Base-by-base conservation (phyloP, 2,113 vertebrate genomes). In the Coreoperca whiteheadi region DNA sequence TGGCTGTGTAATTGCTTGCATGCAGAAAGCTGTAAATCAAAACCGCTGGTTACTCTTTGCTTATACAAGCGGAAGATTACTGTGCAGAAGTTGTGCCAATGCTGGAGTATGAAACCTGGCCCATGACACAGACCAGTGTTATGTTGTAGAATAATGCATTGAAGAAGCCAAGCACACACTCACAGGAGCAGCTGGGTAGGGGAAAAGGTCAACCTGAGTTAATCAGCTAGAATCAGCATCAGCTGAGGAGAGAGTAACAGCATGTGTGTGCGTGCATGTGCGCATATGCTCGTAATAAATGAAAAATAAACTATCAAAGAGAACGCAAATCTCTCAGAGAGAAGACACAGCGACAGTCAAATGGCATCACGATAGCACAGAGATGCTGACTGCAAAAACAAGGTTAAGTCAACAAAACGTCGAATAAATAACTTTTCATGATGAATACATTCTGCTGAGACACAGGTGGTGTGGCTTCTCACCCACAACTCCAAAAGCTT, bases 201-300 rank as follows among this genome's bases (percentile, higher is more conserved):
- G 86, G 83, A 82, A 87, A 90, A 89, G 91, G 93, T 93, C 91
- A 92, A 92, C 75, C 82, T 78, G 84, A 93, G 85, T 90, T 93
- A 93, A 94, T 94, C 93, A 93, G 85, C 81, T 81, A 89, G 86
- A 91, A 93, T 93, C 92, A 93, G 83, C 87, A 92, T 92, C 91
- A 93, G 90, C 87, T 86, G 82, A 88, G 81, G 54, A 83, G 72
- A 79, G 74, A 74, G 56, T 39, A 63, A 64, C 51, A 18, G 76
- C 50, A 50, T 81, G 64, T 74, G 54, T 72, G 66, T 43, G 41
- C 46, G 74, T 71, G 69, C 53, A 65, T 54, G 30, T 37, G 46
- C 21, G 56, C 8, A 56, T 59, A 57, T 53, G 61, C 54, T n/a
- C 11, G n/a, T 37, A 61, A 78, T 46, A 34, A n/a, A 46, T 69